Evolutionary conservation across 1,140 invertebrate genomes (phyloP), one percentile per base, ranked within the genome.

Genomic region (Ostrea edulis): DNA sequence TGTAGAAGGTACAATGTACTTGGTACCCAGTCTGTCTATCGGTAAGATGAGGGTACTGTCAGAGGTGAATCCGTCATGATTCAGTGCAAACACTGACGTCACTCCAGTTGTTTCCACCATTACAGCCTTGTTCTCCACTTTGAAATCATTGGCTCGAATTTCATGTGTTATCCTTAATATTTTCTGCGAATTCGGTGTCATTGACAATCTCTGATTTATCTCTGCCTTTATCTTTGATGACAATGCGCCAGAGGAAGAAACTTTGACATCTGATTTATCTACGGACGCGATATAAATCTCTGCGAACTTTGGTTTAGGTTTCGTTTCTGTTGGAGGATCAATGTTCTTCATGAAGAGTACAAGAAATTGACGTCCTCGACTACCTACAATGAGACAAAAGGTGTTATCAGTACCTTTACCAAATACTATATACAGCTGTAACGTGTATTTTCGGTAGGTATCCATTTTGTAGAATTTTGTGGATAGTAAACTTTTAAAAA

Each of bases 331-430:
- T 3, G 82, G 52, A 53, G 51, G 44, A 5, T 52, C 44, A n/a
- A 83, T 83, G 25, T 83, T 83, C 17, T 83, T 83, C 82, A 83
- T 83, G 44, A 83, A 83, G 44, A 83, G 44, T 22, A 83, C 44
- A n/a, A 83, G 17, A 25, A 83, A 83, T 0, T 22, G 22, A 11
- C 52, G 51, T n/a, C 82, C 52, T 83, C 82, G 22, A 25, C 82
- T 83, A 22, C 82, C 82, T 83, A 17, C 5, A 12, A 35, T 22
- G 25, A 25, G 29, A 29, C n/a, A 29, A 51, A 29, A 12, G 22
- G 14, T 44, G 35, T 44, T 44, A 44, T 5, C 35, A 44, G 35
- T 44, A 44, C 5, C 1, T 44, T 44, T 44, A 1, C 1, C 5
- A 44, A 44, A 44, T 5, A 44, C 35, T 5, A 5, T 44, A 44